Percentiles rank a stretch among this genome's conserved stretches.
phyloP scores from a whole-genome alignment of 2,888 invertebrate genomes.

The Drosophila quasianomalipes region DNA sequence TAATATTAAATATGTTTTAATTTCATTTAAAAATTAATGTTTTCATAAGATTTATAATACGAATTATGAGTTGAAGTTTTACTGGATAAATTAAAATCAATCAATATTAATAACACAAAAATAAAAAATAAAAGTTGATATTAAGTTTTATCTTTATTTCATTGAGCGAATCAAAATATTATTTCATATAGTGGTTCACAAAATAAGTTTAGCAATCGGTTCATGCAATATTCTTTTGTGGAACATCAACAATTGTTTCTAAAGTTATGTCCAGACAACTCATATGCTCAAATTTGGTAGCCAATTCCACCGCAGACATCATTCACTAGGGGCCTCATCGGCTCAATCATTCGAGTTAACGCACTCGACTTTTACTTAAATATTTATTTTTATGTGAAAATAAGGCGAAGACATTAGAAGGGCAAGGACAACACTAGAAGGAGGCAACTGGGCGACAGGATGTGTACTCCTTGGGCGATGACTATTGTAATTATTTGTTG shows the following conservation, averaged over 20 bases:
- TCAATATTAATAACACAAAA: background rate
- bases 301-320: background rate
- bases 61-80: background rate
- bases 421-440: background rate
- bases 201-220: background rate
- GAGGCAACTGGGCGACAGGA: conserved; percentile 20
- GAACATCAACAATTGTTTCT: background rate
- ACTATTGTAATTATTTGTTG: conserved; percentile 73
- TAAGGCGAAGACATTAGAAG: conserved; percentile 62
- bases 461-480: conserved; percentile 51
- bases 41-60: background rate
- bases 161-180: background rate
- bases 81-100: background rate
- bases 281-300: background rate
- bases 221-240: background rate
- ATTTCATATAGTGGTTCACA: background rate
- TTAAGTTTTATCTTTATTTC: background rate
- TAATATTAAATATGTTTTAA: background rate
- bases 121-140: background rate
- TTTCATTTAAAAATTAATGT: background rate
- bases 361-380: conserved; percentile 69
- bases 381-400: conserved; percentile 71
- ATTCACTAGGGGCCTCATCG: background rate
- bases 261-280: background rate
- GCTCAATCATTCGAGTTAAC: conserved; percentile 11